A percentile compares a stretch with the other conserved stretches of the same genome.
Evolutionary conservation across 2,797 vertebrate genomes (phyloP).

Genomic region (Macropodus opercularis): DNA sequence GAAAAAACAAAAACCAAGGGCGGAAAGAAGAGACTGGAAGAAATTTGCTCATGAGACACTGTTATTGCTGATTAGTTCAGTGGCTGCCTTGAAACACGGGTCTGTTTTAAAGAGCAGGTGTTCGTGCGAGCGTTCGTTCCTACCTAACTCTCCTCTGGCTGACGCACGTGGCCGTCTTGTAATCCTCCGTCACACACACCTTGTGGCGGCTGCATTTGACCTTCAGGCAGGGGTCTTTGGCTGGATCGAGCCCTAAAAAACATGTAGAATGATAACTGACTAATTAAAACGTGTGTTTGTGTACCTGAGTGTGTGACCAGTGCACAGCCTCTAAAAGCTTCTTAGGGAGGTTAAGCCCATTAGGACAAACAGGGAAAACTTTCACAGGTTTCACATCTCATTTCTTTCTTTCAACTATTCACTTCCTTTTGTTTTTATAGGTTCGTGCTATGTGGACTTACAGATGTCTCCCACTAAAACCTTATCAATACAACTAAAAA

Average conservation of each 20-base stretch:
- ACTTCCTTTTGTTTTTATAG: slow-evolving; percentile 24
- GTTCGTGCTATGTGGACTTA: no score
- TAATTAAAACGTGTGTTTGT: no score
- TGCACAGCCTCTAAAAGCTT: slow-evolving; percentile 18
- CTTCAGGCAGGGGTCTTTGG: slow-evolving; percentile 96
- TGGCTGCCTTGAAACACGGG: no score
- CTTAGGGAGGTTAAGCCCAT: slow-evolving; percentile 18
- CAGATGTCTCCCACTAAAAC: no score
- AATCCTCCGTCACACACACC: slow-evolving; percentile 91
- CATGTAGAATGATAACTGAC: not conserved
- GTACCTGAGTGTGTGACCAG: no score
- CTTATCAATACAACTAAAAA: slow-evolving; percentile 75
- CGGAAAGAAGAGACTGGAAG: slow-evolving; percentile 2
- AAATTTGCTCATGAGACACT: slow-evolving; percentile 27
- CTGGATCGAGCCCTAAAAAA: slow-evolving; percentile 88
- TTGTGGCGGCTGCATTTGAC: slow-evolving; percentile 95
- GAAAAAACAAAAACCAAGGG: not conserved
- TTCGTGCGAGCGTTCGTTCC: slow-evolving; percentile 13
- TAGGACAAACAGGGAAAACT: slow-evolving; percentile 5
- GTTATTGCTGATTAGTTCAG: slow-evolving; percentile 19
- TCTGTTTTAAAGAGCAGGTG: slow-evolving; percentile 1
- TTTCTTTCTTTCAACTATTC: slow-evolving; percentile 17
- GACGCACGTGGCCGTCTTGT: slow-evolving; percentile 90
- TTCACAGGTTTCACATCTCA: slow-evolving; percentile 9
- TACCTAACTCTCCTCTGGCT: slow-evolving; percentile 95